These are phyloP conservation scores for Drosophila demipolita DNA, from an alignment of 2,888 invertebrate species.

Conservation along the genomic window DNA sequence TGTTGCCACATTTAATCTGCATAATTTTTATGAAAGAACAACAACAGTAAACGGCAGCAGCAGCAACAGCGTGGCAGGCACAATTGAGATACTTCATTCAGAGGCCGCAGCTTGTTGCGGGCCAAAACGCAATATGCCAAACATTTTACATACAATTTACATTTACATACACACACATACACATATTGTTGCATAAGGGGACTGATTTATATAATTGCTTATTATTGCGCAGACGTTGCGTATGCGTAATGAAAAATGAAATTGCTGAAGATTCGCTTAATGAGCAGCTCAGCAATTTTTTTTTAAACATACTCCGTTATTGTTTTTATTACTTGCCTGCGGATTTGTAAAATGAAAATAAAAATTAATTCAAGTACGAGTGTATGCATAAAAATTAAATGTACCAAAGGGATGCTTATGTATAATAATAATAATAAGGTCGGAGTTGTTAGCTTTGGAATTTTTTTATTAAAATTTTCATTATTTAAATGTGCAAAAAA, in stretches of 20 bases:
- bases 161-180: neutral
- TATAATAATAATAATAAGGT: neutral
- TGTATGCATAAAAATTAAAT: neutral
- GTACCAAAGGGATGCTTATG: neutral
- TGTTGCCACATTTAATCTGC: constrained; percentile 77
- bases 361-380: neutral
- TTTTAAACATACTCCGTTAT: constrained; percentile 1
- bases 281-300: constrained; percentile 6
- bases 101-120: constrained; percentile 9
- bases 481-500: neutral
- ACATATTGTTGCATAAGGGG: constrained; percentile 18
- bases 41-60: neutral
- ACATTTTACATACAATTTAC: constrained; percentile 8
- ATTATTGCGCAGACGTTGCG: constrained; percentile 27
- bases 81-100: constrained; percentile 20
- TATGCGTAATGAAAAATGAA: constrained; percentile 47
- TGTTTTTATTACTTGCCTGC: neutral
- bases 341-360: constrained; percentile 1
- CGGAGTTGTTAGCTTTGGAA: neutral
- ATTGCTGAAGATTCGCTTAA: constrained; percentile 33
- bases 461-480: neutral
- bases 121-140: constrained; percentile 39
- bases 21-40: constrained; percentile 70
- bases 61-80: constrained; percentile 4
- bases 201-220: constrained; percentile 55